Conservation (phyloP, 23 tunicate genomes). For the Styela plicata region DNA sequence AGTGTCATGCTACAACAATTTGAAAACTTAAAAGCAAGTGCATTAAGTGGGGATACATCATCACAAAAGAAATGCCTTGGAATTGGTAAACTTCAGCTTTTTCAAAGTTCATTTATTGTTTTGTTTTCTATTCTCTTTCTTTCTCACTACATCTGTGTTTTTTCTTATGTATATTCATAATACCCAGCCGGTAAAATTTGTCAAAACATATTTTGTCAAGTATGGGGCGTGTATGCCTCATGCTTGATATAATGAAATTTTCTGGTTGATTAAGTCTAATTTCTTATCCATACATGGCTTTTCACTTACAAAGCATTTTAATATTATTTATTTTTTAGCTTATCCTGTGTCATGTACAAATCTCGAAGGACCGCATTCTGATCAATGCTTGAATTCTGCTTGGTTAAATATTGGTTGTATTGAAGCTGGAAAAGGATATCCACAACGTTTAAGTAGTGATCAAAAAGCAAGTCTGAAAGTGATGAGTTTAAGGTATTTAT, state of each 20-base stretch:
- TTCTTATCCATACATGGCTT: no score
- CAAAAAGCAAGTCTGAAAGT: not conserved
- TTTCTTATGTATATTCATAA: no score
- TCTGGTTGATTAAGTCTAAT: no score
- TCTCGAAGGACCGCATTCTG: not conserved
- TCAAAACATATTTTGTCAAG: no score
- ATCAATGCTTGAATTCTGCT: not conserved
- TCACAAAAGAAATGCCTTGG: not conserved
- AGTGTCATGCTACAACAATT: not conserved
- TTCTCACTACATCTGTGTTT: no score
- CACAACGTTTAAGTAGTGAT: not conserved
- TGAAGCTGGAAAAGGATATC: not conserved
- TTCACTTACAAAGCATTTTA: no score
- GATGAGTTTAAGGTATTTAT: not conserved
- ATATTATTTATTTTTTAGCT: not conserved
- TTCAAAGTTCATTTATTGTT: not conserved
- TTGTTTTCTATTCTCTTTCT: no score
- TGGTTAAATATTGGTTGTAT: constrained; percentile 2
- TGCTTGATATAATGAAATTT: no score
- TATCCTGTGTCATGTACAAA: not conserved
- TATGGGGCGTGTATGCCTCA: no score
- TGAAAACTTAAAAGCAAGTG: not conserved
- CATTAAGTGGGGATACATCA: not conserved
- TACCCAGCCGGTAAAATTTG: no score
- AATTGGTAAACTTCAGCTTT: not conserved